These are phyloP conservation scores for Erannis defoliaria DNA, from an alignment of 2,888 invertebrate genomes.

Conservation along the genomic window DNA sequence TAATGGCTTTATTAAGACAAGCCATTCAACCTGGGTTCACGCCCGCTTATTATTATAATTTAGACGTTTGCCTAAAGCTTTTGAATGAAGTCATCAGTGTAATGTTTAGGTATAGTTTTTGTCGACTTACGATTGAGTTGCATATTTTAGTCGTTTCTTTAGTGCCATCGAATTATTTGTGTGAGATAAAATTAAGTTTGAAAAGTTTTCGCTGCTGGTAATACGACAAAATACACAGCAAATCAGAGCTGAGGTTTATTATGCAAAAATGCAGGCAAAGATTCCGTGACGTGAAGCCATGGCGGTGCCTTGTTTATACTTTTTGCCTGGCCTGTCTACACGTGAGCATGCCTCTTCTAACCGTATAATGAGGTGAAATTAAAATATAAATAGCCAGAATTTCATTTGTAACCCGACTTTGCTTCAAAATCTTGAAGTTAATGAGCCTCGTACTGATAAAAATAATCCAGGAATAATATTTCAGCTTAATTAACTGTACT, in stretches of 20 bases:
- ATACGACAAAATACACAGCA: slow-evolving; percentile 67
- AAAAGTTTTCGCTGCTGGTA: slow-evolving; percentile 6
- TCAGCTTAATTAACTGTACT: slow-evolving; percentile 62
- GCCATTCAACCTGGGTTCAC: slow-evolving; percentile 76
- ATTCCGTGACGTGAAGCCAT: slow-evolving; percentile 79
- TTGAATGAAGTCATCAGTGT: slow-evolving; percentile 81
- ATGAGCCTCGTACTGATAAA: slow-evolving; percentile 22
- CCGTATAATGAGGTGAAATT: slow-evolving; percentile 64
- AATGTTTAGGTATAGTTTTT: slow-evolving; percentile 45
- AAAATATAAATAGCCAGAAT: slow-evolving; percentile 57
- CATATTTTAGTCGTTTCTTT: slow-evolving; percentile 16
- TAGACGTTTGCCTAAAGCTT: slow-evolving; percentile 84
- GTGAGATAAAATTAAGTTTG: slow-evolving; percentile 1
- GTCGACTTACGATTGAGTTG: slow-evolving; percentile 35
- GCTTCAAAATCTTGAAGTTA: slow-evolving; percentile 29
- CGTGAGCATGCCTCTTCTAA: slow-evolving; percentile 62
- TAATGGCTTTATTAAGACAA: slow-evolving; percentile 85
- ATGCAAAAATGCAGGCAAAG: slow-evolving; percentile 82
- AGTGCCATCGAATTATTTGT: background rate
- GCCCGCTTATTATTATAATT: slow-evolving; percentile 86
- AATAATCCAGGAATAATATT: slow-evolving; percentile 43
- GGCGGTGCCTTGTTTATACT: slow-evolving; percentile 72
- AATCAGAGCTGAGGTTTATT: slow-evolving; percentile 75
- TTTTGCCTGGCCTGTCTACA: slow-evolving; percentile 65
- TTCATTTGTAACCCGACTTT: slow-evolving; percentile 40